Conservation (phyloP, 2,797 vertebrate species). For the Paramormyrops hopkinsi region DNA sequence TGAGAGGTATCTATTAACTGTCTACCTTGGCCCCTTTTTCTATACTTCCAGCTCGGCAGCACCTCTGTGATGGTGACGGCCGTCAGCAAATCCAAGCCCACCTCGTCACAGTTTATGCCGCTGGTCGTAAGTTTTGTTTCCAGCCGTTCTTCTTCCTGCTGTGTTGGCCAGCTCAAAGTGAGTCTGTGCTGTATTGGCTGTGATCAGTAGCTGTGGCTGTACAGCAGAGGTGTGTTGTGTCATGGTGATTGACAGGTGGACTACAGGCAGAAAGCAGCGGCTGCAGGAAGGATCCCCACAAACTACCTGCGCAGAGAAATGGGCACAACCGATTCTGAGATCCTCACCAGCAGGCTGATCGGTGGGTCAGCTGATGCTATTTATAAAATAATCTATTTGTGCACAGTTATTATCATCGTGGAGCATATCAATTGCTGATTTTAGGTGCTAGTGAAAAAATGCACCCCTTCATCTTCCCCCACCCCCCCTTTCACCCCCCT, state of each 20-base stretch:
- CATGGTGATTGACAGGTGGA: constrained; percentile 72
- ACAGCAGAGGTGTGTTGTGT: background rate
- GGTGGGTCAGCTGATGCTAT: constrained; percentile 56
- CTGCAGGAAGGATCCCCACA: constrained; percentile 93
- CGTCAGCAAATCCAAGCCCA: constrained; percentile 90
- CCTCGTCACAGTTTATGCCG: constrained; percentile 86
- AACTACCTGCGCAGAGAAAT: constrained; percentile 88
- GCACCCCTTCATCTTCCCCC: background rate
- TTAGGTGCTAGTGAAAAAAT: background rate
- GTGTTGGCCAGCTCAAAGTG: background rate
- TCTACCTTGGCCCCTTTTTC: constrained; percentile 19
- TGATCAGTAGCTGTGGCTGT: background rate
- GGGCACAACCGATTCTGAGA: constrained; percentile 83
- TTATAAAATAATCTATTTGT: background rate
- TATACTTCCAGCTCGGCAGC: constrained; percentile 72
- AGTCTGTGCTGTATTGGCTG: background rate
- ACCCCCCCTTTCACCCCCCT: constrained; percentile 12
- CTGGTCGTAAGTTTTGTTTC: constrained; percentile 75
- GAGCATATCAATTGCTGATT: background rate
- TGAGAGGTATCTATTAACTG: background rate
- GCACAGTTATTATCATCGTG: background rate
- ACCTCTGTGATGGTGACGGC: constrained; percentile 96
- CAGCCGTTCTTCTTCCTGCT: background rate
- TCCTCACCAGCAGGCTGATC: constrained; percentile 92
- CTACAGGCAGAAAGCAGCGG: constrained; percentile 93